Evolutionary conservation across 2,888 invertebrate genomes (phyloP), one percentile per base, ranked within the genome.

Genomic region (Eulithis prunata): DNA sequence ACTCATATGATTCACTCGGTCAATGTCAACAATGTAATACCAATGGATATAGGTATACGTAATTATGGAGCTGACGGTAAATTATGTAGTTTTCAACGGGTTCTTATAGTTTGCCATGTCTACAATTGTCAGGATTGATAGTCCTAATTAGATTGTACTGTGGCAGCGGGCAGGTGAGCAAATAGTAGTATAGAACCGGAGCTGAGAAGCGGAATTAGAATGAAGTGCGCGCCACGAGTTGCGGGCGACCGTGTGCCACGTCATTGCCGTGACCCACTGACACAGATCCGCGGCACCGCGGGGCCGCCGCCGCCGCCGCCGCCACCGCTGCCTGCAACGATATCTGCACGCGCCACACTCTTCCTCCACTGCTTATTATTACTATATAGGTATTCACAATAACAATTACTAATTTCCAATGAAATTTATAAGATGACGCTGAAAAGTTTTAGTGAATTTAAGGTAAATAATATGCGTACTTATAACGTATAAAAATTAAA

Each of bases 181-280:
- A 57, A 54, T 64, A 64, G 56, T 63, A 49, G 51, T 64, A 60
- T 13, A 70, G 70, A 69, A 66, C 68, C 71, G 74, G 74, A 71
- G 74, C 74, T 74, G 87, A 85, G 88, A 90, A 89, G 93, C 90
- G 92, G 92, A 93, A 93, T 93, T 91, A 92, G 93, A 93, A 91
- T 91, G 90, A 91, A 91, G 89, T 90, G 88, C 86, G 87, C 85
- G 84, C 64, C 62, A 70, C 68, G 61, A 68, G 68, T 71, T 61
- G 71, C 68, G 68, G 68, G 91, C 90, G 90, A 88, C 92, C 93
- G 88, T 91, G 91, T 90, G 93, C 93, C 91, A 92, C 93, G 93
- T 93, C 95, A 95, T 94, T 94, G 94, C 91, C 93, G 93, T 95
- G 95, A 95, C 95, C 95, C 93, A 95, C 94, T 95, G 94, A 94